A percentile compares a stretch with the other conserved stretches of the same genome.
Conservation (phyloP, 1,140 invertebrate genomes). For the Drosophila busckii region DNA sequence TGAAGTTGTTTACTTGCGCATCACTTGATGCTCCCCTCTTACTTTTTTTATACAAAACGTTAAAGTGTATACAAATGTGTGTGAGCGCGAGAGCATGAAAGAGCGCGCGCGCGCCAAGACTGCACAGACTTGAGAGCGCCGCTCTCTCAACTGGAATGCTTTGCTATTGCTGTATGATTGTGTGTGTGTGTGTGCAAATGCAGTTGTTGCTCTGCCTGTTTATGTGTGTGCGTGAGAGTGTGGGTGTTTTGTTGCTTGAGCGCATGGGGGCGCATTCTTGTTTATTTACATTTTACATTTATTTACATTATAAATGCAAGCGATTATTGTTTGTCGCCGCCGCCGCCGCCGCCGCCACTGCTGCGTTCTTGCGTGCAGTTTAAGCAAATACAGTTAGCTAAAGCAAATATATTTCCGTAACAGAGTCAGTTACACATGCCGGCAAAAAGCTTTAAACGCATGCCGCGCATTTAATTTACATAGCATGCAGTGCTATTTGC, state of each 20-base stretch:
- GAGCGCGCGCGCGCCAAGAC: no score
- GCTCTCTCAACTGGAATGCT: conserved; percentile 5
- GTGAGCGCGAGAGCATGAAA: no score
- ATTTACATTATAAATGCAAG: conserved; percentile 64
- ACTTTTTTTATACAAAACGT: not conserved
- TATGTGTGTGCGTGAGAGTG: conserved; percentile 19
- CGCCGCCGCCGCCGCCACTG: no score
- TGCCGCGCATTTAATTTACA: no score
- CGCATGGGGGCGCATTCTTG: conserved; percentile 63
- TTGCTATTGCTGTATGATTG: not conserved
- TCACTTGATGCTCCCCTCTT: not conserved
- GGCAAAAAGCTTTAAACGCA: conserved; percentile 44
- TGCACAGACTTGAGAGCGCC: not conserved
- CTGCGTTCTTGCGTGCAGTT: conserved; percentile 58
- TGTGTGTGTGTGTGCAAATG: conserved; percentile 16
- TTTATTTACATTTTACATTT: conserved; percentile 68
- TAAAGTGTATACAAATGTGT: no score
- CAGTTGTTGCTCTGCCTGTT: conserved; percentile 9
- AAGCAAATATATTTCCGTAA: not conserved
- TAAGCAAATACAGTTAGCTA: conserved; percentile 44
- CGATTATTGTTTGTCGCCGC: conserved; percentile 40
- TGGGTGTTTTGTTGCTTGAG: conserved; percentile 22
- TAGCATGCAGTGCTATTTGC: conserved; percentile 59
- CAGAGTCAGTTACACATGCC: conserved; percentile 16
- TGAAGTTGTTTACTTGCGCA: no score